Percentiles rank a stretch among this genome's conserved stretches.
Conservation (phyloP, 2,888 invertebrate genomes). For the Theretra japonica region DNA sequence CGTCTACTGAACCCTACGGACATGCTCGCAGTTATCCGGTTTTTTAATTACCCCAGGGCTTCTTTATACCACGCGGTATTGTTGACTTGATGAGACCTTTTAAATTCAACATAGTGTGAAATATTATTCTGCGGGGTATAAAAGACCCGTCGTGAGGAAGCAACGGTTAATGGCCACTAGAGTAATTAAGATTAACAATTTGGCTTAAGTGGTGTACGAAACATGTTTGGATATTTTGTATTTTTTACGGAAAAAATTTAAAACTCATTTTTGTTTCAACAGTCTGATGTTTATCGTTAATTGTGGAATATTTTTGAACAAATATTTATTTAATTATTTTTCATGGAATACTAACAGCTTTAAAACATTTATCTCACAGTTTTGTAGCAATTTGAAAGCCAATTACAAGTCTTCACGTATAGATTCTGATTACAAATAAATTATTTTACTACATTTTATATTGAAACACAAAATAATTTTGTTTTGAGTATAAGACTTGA, state of each 20-base stretch:
- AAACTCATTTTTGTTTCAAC: too few relatives aligned
- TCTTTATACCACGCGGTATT: slow-evolving; percentile 17
- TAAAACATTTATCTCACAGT: too few relatives aligned
- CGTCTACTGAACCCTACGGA: slow-evolving; percentile 12
- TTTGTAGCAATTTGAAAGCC: too few relatives aligned
- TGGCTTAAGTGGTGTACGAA: neutral
- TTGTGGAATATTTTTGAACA: too few relatives aligned
- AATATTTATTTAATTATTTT: too few relatives aligned
- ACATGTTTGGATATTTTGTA: neutral
- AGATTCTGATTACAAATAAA: too few relatives aligned
- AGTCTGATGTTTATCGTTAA: too few relatives aligned
- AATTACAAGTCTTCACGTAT: too few relatives aligned
- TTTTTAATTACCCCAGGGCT: slow-evolving; percentile 17
- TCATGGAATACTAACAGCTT: too few relatives aligned
- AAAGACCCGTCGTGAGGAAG: neutral
- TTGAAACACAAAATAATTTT: too few relatives aligned
- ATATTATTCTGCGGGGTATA: slow-evolving; percentile 1
- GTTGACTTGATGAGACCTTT: slow-evolving; percentile 23
- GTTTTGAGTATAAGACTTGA: too few relatives aligned
- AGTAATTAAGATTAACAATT: slow-evolving; percentile 17
- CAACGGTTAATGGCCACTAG: slow-evolving; percentile 6
- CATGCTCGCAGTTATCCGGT: neutral
- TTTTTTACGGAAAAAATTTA: neutral
- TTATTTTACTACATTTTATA: too few relatives aligned
- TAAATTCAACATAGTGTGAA: slow-evolving; percentile 22